Conservation (phyloP, 1,140 invertebrate species). For the Campoletis sonorensis region DNA sequence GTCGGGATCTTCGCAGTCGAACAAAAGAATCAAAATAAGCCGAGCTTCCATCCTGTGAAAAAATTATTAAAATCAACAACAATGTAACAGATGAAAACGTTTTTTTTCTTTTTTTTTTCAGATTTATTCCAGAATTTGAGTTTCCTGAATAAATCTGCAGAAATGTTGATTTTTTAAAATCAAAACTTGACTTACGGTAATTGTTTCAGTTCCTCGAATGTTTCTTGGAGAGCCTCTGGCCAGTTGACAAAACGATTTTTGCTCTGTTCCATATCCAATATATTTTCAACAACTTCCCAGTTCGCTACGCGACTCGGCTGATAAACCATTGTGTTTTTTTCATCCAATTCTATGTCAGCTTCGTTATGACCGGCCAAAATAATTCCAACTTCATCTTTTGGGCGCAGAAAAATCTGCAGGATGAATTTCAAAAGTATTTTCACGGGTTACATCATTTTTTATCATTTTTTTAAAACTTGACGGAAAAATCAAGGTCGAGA, state of each 20-base stretch:
- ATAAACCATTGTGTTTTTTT: constrained; percentile 32
- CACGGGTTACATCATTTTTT: no score
- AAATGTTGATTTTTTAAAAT: no score
- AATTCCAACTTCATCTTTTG: constrained; percentile 63
- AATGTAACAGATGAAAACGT: no score
- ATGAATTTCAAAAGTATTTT: neutral
- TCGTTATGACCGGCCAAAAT: constrained; percentile 51
- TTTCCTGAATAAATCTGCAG: neutral
- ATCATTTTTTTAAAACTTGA: no score
- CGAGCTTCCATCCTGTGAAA: neutral
- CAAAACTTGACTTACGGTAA: constrained; percentile 11
- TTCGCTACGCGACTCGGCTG: constrained; percentile 49
- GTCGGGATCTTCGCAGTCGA: constrained; percentile 22
- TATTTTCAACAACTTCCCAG: constrained; percentile 58
- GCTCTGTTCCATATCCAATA: constrained; percentile 50
- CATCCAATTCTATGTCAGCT: constrained; percentile 25
- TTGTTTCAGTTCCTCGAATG: constrained; percentile 51
- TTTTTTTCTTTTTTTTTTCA: neutral
- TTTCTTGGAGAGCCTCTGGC: constrained; percentile 55
- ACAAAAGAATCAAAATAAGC: constrained; percentile 27
- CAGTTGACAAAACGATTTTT: constrained; percentile 55
- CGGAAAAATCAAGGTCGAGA: no score
- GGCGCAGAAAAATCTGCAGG: constrained; percentile 60
- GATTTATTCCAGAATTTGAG: neutral
- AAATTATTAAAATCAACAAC: neutral